Evolutionary conservation across 1,140 invertebrate species (phyloP).

Genomic region (Ceratoteleas bidentatus): DNA sequence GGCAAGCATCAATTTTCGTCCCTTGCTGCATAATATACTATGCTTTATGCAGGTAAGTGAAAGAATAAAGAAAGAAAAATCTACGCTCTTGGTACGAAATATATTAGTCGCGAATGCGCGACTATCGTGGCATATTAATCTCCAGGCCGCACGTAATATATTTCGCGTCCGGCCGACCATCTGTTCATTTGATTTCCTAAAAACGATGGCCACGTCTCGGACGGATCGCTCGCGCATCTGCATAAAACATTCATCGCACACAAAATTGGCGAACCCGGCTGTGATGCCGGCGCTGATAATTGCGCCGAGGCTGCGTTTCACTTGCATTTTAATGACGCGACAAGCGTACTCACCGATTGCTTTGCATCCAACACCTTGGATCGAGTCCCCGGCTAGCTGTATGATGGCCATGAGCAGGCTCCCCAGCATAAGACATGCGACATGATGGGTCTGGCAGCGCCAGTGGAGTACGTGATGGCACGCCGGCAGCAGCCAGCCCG

Average conservation of each 20-base stretch:
- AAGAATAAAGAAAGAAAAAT: no score
- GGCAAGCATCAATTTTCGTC: no score
- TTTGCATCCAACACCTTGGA: conserved; percentile 83
- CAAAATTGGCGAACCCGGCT: conserved; percentile 33
- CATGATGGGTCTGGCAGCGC: conserved; percentile 91
- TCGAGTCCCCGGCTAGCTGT: conserved; percentile 84
- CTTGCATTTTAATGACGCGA: conserved; percentile 61
- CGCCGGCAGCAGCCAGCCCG: conserved; percentile 88
- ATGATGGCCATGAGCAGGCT: conserved; percentile 88
- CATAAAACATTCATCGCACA: conserved; percentile 39
- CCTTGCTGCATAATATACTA: no score
- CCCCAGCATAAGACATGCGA: conserved; percentile 89
- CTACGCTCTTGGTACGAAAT: no score
- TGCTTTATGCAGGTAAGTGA: no score
- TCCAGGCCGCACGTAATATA: no score
- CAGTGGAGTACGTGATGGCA: conserved; percentile 92
- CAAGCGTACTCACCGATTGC: conserved; percentile 84
- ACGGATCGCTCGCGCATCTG: conserved; percentile 10
- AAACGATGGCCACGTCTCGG: conserved; percentile 19
- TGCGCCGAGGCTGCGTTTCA: conserved; percentile 35
- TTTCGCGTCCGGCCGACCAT: neutral
- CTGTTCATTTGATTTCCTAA: conserved; percentile 13
- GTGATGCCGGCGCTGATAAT: conserved; percentile 32
- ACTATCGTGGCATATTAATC: no score
- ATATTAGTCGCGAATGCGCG: no score